Conservation (phyloP, 2,888 invertebrate genomes). For the Catocala sponsa region DNA sequence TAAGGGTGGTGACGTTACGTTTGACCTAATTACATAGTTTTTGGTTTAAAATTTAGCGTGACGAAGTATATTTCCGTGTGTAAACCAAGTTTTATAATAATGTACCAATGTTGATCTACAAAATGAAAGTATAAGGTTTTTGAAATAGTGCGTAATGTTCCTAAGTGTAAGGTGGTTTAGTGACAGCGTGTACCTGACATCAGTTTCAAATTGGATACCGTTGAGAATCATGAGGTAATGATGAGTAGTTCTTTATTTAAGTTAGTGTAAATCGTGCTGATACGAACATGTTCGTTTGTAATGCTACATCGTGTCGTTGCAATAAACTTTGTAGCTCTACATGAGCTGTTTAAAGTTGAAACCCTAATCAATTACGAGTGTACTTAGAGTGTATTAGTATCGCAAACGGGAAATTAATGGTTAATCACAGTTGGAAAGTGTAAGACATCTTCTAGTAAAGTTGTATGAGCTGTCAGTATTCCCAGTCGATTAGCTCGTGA, state of each 20-base stretch:
- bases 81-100: slow-evolving; percentile 17
- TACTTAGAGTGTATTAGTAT: slow-evolving; percentile 42
- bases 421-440: slow-evolving; percentile 54
- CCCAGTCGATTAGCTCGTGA: slow-evolving; percentile 54
- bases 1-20: slow-evolving; percentile 39
- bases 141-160: slow-evolving; percentile 67
- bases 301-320: background rate
- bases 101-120: slow-evolving; percentile 1
- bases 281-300: too few species aligned
- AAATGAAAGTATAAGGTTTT: slow-evolving; percentile 45
- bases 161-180: slow-evolving; percentile 57
- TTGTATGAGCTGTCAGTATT: slow-evolving; percentile 55
- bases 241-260: too few species aligned
- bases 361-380: slow-evolving; percentile 39
- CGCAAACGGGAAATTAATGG: slow-evolving; percentile 46
- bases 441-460: slow-evolving; percentile 49
- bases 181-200: slow-evolving; percentile 56
- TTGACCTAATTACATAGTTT: slow-evolving; percentile 52
- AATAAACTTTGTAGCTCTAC: background rate
- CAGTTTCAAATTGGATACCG: slow-evolving; percentile 80
- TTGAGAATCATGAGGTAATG: slow-evolving; percentile 76
- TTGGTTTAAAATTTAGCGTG: slow-evolving; percentile 22
- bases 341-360: slow-evolving; percentile 6
- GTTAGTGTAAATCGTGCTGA: too few species aligned
- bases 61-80: slow-evolving; percentile 52